Evolutionary conservation across 2,113 vertebrate genomes (phyloP).

Genomic region (Protobothrops mucrosquamatus): DNA sequence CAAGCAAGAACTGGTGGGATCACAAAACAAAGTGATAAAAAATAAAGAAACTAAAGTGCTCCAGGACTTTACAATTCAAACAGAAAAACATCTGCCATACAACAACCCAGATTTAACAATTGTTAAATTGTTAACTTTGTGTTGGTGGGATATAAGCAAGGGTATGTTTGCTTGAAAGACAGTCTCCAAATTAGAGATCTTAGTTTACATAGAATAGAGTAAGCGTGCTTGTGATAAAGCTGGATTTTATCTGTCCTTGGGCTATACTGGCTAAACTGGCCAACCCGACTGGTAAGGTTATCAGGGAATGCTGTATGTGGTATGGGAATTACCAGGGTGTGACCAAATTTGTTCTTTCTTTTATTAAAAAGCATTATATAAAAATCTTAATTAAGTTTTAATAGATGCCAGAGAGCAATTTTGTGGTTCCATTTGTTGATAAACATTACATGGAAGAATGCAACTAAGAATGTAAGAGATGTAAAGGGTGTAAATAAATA

Average conservation of each 20-base stretch:
- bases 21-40: neutral
- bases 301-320: neutral
- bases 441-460: neutral
- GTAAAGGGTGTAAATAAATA: neutral
- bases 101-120: neutral
- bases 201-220: neutral
- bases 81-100: neutral
- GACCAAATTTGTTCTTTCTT: neutral
- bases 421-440: neutral
- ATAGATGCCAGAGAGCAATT: neutral
- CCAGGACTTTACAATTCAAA: neutral
- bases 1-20: neutral
- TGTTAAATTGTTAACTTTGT: neutral
- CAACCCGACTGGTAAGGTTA: neutral
- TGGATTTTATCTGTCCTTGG: neutral
- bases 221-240: neutral
- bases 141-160: neutral
- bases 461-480: neutral
- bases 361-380: neutral
- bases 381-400: neutral
- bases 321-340: neutral
- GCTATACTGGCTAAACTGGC: neutral
- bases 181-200: neutral
- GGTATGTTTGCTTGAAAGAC: neutral
- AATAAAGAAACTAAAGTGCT: neutral